phyloP scores from a whole-genome alignment of 2,113 vertebrate genomes.

The Rhagologus leucostigma region DNA sequence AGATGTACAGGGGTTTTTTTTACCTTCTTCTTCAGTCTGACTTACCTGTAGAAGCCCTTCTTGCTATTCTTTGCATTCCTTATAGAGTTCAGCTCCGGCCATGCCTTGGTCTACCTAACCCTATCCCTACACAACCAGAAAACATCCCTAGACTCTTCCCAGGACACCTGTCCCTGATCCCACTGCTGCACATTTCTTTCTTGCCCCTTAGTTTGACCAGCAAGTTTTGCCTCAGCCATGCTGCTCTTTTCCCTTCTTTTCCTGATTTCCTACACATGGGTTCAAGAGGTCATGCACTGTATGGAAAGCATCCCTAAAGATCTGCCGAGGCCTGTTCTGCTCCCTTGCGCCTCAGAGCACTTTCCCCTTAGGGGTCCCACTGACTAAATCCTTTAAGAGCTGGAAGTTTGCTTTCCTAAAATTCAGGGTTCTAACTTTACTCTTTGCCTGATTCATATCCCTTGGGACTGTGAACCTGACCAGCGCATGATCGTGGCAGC shows the following conservation, averaged over 20 bases:
- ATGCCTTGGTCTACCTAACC: neutral
- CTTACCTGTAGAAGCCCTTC: neutral
- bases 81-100: neutral
- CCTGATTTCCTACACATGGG: neutral
- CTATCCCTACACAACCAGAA: neutral
- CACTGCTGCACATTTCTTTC: neutral
- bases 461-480: neutral
- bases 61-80: neutral
- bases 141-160: neutral
- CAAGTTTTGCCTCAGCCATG: neutral
- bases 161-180: neutral
- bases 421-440: neutral
- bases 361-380: neutral
- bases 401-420: neutral
- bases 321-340: neutral
- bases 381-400: neutral
- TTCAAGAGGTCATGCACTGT: neutral
- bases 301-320: neutral
- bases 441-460: neutral
- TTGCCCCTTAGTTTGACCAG: neutral
- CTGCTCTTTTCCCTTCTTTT: neutral
- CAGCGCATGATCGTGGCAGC: neutral
- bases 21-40: neutral
- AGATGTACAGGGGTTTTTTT: rapidly evolving
- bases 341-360: neutral